These are phyloP conservation scores for Pleuronectes platessa DNA, from an alignment of 2,113 vertebrate species.

Conservation along the genomic window DNA sequence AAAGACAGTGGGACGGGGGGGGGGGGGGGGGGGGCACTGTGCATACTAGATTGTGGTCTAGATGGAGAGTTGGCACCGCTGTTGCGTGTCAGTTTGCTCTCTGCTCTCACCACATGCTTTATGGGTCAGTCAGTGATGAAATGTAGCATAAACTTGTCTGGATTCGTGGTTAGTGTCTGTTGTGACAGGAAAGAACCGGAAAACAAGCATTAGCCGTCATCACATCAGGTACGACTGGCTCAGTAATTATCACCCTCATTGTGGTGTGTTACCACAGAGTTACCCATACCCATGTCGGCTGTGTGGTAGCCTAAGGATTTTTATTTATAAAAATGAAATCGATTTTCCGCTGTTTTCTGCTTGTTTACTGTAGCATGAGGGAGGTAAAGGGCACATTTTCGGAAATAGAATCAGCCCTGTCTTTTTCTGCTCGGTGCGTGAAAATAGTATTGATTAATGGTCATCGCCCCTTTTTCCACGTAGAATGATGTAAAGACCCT, in stretches of 20 bases:
- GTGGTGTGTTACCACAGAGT: not conserved
- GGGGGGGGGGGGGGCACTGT: slow-evolving; percentile 33
- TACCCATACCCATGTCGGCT: not conserved
- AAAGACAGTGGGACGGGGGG: slow-evolving; percentile 42
- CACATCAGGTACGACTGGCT: not conserved
- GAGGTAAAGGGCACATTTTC: slow-evolving; percentile 60
- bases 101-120: slow-evolving; percentile 59
- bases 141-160: slow-evolving; percentile 67
- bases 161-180: slow-evolving; percentile 48
- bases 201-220: slow-evolving; percentile 21
- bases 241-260: slow-evolving; percentile 22
- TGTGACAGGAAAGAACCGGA: slow-evolving; percentile 41
- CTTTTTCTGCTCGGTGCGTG: slow-evolving; percentile 54
- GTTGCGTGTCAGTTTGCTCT: slow-evolving; percentile 66
- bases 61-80: slow-evolving; percentile 59
- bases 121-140: slow-evolving; percentile 65
- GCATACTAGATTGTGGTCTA: slow-evolving; percentile 49
- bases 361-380: slow-evolving; percentile 63
- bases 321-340: slow-evolving; percentile 19
- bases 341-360: slow-evolving; percentile 49
- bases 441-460: slow-evolving; percentile 79
- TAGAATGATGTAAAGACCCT: slow-evolving; percentile 79
- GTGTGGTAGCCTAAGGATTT: not conserved
- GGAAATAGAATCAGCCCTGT: slow-evolving; percentile 65
- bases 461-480: slow-evolving; percentile 61